Conservation (phyloP, 2,113 vertebrate species). For the Stegostoma tigrinum region DNA sequence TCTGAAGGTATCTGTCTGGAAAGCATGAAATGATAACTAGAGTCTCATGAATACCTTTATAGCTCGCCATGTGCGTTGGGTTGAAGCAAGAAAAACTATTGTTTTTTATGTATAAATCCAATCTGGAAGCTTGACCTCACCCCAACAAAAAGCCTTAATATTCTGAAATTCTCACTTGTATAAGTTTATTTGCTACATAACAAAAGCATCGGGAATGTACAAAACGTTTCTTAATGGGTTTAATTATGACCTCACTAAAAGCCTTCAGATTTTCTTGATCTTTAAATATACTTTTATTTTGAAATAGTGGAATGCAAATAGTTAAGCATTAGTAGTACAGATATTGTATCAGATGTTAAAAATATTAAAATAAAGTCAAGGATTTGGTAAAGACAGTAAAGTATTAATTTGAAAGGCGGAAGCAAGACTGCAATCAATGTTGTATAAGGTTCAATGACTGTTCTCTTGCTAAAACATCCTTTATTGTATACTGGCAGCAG, state of each 20-base stretch:
- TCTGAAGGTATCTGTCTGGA: neutral
- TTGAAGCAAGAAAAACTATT: neutral
- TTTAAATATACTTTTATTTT: neutral
- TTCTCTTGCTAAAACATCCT: neutral
- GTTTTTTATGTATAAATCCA: neutral
- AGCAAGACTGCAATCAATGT: neutral
- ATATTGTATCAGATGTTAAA: neutral
- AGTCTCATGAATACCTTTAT: neutral
- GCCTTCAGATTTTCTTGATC: neutral
- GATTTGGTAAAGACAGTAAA: neutral
- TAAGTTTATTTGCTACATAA: neutral
- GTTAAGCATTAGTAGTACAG: neutral
- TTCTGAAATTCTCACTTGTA: neutral
- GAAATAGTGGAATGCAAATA: neutral
- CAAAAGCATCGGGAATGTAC: neutral
- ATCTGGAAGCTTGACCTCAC: neutral
- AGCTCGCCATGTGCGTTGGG: neutral
- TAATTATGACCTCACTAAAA: neutral
- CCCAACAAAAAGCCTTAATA: neutral
- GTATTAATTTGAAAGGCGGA: neutral
- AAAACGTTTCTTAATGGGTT: neutral
- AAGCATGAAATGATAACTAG: neutral
- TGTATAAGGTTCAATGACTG: neutral
- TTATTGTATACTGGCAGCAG: neutral
- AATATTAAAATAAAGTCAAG: neutral